phyloP scores from a whole-genome alignment of 37 sponge, comb jelly and placozoan species.

The Amphimedon queenslandica region DNA sequence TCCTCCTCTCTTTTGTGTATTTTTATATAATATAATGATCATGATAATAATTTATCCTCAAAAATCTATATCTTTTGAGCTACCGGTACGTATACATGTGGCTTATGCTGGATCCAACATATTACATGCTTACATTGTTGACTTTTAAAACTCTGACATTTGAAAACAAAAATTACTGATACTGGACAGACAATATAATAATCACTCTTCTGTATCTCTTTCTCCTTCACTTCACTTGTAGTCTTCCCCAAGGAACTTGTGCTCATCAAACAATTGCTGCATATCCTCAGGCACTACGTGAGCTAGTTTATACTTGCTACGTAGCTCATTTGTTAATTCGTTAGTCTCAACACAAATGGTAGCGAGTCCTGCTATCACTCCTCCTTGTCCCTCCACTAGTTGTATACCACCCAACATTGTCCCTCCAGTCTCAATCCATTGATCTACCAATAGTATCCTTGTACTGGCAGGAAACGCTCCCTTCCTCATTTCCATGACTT shows the following conservation, averaged over 20 bases:
- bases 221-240: not conserved
- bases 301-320: slow-evolving; percentile 9
- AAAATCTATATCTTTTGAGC: slow-evolving; percentile 14
- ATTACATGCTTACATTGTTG: too few relatives aligned
- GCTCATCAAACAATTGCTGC: slow-evolving; percentile 5
- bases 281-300: not conserved
- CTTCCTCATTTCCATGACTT: slow-evolving; percentile 10
- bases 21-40: not conserved
- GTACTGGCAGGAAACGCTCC: not conserved
- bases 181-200: too few relatives aligned
- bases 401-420: too few relatives aligned
- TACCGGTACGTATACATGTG: too few relatives aligned
- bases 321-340: not conserved
- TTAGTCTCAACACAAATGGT: slow-evolving; percentile 1
- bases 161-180: too few relatives aligned
- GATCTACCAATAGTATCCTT: not conserved
- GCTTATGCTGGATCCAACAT: too few relatives aligned
- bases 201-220: too few relatives aligned
- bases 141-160: too few relatives aligned
- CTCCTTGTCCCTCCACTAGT: slow-evolving; percentile 14
- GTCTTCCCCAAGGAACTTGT: not conserved
- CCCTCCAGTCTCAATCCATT: slow-evolving; percentile 25
- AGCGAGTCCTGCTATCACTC: slow-evolving; percentile 10
- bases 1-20: not conserved
- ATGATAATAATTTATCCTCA: not conserved